Evolutionary conservation across 2,113 vertebrate genomes (phyloP), one percentile per base, ranked within the genome.

Genomic region (Bufo gargarizans): DNA sequence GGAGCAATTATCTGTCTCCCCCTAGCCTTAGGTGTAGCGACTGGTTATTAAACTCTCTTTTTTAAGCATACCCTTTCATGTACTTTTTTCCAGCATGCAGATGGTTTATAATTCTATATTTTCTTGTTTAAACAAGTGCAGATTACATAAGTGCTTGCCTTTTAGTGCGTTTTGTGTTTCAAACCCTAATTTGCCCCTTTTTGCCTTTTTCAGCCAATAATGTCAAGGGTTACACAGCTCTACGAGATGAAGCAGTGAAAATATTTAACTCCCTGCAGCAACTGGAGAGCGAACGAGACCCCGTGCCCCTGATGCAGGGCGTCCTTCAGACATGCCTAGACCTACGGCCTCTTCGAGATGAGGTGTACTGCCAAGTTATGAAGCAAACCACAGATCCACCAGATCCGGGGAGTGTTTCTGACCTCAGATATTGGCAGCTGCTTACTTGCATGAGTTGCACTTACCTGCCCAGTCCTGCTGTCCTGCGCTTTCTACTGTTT

Each of bases 381-480:
- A 99, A 99, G 94, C 98, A 99, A 95, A 99, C 98, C 86, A 98
- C 96, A 17, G 94, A 96, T 90, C 95, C 95, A 0, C 92, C 94
- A 0, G 92, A 92, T 0, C 95, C 95, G 2, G 93, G 92, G 20
- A 94, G 93, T 89, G 94, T 95, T 0, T 95, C 95, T 0, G 92
- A 96, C 94, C 94, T 99, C 88, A 96, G 97, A 90, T 98, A 98
- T 93, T 99, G 98, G 98, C 98, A 99, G 94, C 97, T 99, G 4
- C 97, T 99, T 89, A 98, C 97, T 88, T 99, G 98, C 92, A 98
- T 98, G 97, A 99, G 97, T 92, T 99, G 97, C 94, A 99, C 97
- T 89, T 99, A 98, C 94, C 93, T 97, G 91, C 98, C 98, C 0
- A 96, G 97, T 88, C 91, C 92, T 69, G 91, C 92, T 0, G 92